These are phyloP conservation scores for Lanius ludovicianus DNA, from an alignment of 2,113 vertebrate genomes.

Conservation along the genomic window DNA sequence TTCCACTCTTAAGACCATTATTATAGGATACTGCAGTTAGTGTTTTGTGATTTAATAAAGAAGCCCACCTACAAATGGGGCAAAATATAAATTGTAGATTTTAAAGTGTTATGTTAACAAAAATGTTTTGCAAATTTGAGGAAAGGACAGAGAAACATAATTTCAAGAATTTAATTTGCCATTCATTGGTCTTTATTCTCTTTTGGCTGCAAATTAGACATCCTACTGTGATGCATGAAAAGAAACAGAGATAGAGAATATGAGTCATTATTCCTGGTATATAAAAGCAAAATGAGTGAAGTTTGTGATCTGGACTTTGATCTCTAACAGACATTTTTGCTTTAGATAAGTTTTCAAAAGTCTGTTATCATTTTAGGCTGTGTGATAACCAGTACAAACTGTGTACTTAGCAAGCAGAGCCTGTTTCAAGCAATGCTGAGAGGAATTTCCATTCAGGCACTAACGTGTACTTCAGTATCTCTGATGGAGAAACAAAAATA, in stretches of 20 bases:
- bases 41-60: constrained; percentile 35
- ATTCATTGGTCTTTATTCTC: not conserved
- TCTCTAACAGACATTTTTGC: constrained; percentile 17
- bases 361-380: not conserved
- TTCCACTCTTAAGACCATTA: not conserved
- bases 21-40: not conserved
- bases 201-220: not conserved
- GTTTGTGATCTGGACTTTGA: not conserved
- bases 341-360: not conserved
- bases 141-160: not conserved
- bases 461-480: not conserved
- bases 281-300: not conserved
- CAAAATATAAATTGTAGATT: not conserved
- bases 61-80: not conserved
- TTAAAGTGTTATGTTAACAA: not conserved
- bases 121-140: constrained; percentile 15
- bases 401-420: not conserved
- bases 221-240: not conserved
- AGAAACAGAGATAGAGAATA: not conserved
- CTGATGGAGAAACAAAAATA: not conserved
- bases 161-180: not conserved
- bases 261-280: not conserved
- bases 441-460: not conserved
- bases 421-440: not conserved
- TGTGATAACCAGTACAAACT: not conserved